Evolutionary conservation across 2,113 vertebrate species (phyloP), one percentile per base, ranked within the genome.

Genomic region (Rutilus rutilus): DNA sequence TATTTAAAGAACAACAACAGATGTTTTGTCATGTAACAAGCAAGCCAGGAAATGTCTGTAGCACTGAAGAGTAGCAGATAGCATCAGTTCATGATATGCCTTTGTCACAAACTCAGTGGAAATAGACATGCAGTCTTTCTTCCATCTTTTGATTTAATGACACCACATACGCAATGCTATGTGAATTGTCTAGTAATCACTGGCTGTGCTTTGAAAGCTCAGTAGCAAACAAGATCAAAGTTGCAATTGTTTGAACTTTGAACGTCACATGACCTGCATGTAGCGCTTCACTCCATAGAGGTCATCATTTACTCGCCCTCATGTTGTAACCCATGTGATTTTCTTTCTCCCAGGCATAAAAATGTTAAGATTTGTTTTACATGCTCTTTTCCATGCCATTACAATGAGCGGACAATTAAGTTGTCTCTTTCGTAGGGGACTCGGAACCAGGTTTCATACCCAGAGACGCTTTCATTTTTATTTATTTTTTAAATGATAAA

Each of bases 261-360:
- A 54, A 25, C 9, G 25, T 76, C 7, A 12, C 47, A 30, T 76
- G 74, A 52, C 47, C 74, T 19, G 45, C 47, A 76, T 76, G 42
- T 47, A 30, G 45, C 1, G 12, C 47, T 52, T 50, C 23, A 52
- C 74, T 54, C 74, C 74, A 54, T 50, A 77, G 17, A 54, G 74
- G 74, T 50, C 47, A 77, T 77, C 74, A 77, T 77, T 73, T 54
- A 76, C 47, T 54, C 47, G 21, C 47, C 25, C 74, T 76, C 74
- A 76, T 52, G 45, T 76, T 76, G 47, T 17, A 75, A 47, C 21
- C 42, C 39, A 12, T 25, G 3, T 45, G 21, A 25, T 42, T 52
- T 30, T 52, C 25, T 52, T 52, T 17, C 7, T 52, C 27, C 45
- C 6, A 15, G 47, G 15, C 3, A 52, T 36, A 4, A 52, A 6